Base-by-base conservation (phyloP, 2,888 invertebrate genomes). In the Dryomyza anilis region DNA sequence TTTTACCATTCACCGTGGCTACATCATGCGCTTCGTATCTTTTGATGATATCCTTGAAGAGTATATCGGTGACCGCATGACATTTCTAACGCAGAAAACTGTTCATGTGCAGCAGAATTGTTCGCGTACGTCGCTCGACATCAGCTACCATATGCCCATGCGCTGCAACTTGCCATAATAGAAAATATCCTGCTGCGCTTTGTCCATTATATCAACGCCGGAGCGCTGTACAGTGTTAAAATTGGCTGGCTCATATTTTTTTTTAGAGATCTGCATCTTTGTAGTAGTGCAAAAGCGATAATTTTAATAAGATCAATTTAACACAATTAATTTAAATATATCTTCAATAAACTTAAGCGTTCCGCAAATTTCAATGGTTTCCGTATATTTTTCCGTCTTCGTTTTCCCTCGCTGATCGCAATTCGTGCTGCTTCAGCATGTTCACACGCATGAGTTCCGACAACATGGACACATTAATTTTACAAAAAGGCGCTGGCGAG, bases 131-230 rank as follows among this genome's bases (percentile, higher is more conserved):
- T 91, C 88, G 10, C 86, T 86, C 2, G 89, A 87, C 70, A 97
- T 85, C 75, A 94, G 91, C 86, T 95, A 97, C 91, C 94, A 94
- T 0, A 94, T 93, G 67, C 78, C 81, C 77, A 96, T 95, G 77
- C 94, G 91, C 72, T 92, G 88, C 59, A 98, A 84, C 58, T 89
- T 86, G 1, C 95, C 95, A 81, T 93, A 93, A 66, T 91, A 91
- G 72, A 90, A 88, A 8, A 93, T 89, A 84, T 94, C 94, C 84
- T 96, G 93, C 71, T 94, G 93, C 0, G 96, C 96, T 30, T 94
- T 91, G 83, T 98, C 98, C 65, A 97, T 85, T 68, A 97, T 91
- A 86, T 98, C 98, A 8, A 96, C 95, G 60, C 97, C 97, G 63
- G 81, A 82, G 1, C 83, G 69, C 0, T 81, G 73, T 72, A 33